A percentile compares a stretch with the other conserved stretches of the same genome.
These are phyloP conservation scores for Mus pahari DNA, from an alignment of 2,113 vertebrate species.

Conservation along the genomic window DNA sequence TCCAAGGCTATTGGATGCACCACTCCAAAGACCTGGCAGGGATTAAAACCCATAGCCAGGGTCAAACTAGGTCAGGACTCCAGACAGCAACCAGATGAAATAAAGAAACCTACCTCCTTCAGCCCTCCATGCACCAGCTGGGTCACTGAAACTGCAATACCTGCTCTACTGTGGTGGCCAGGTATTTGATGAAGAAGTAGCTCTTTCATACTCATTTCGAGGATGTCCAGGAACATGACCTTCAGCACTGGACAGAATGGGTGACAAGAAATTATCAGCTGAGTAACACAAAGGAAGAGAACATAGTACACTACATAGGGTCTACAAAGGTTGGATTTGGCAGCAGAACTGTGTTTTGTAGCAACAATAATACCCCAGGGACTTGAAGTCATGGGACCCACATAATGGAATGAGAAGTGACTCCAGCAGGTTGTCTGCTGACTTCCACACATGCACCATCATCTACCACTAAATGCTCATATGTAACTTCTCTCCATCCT, in stretches of 20 bases:
- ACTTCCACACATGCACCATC: background rate
- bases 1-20: background rate
- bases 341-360: background rate
- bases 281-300: background rate
- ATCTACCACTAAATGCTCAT: background rate
- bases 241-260: background rate
- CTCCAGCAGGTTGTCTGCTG: background rate
- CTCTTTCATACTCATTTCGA: background rate
- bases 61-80: background rate
- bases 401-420: background rate
- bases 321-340: fast-evolving
- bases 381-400: background rate
- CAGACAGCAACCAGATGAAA: background rate
- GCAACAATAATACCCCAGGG: background rate
- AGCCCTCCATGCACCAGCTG: background rate
- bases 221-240: background rate
- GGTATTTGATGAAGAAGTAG: background rate
- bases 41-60: background rate
- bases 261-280: background rate
- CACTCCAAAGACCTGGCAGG: background rate
- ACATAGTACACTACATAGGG: fast-evolving
- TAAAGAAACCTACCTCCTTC: background rate
- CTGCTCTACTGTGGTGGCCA: background rate
- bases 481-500: background rate
- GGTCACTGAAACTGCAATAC: background rate